Conservation (phyloP, 92 coral and sea anemone species). For the Epizoanthus ramosus region DNA sequence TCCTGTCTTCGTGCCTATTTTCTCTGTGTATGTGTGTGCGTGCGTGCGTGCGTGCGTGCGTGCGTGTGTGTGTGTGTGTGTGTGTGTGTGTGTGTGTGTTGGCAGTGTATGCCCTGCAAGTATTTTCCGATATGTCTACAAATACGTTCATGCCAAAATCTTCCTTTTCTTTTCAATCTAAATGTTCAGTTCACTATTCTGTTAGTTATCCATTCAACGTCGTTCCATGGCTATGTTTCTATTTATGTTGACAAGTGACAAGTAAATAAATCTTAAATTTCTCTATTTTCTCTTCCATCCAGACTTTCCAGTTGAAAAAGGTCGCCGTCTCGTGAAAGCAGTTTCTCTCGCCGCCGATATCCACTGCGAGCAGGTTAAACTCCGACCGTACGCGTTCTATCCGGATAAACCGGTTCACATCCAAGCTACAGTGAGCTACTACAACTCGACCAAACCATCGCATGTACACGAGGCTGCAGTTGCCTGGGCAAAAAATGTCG, state of each 20-base stretch:
- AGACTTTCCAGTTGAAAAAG: slow-evolving; percentile 57
- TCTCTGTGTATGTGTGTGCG: too few species aligned
- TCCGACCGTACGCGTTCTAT: slow-evolving; percentile 59
- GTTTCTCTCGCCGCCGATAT: slow-evolving; percentile 27
- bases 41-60: too few species aligned
- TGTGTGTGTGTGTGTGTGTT: too few species aligned
- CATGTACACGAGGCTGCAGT: slow-evolving; percentile 63
- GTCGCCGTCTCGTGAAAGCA: slow-evolving; percentile 36
- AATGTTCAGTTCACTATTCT: too few species aligned
- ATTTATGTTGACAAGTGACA: neutral
- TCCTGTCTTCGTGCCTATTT: too few species aligned
- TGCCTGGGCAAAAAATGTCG: slow-evolving; percentile 48
- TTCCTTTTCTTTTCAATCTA: too few species aligned
- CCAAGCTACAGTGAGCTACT: slow-evolving; percentile 64
- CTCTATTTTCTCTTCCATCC: neutral
- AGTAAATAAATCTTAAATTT: neutral
- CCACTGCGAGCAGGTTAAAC: slow-evolving; percentile 38
- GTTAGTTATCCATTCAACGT: too few species aligned
- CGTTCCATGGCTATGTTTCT: neutral
- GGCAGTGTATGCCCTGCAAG: too few species aligned
- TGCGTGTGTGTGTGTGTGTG: too few species aligned
- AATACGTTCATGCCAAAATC: too few species aligned
- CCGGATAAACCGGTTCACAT: slow-evolving; percentile 69
- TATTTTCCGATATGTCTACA: too few species aligned
- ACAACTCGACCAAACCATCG: slow-evolving; percentile 22